These are phyloP conservation scores for Mareca strepera DNA, from an alignment of 2,797 vertebrate species.

Conservation along the genomic window DNA sequence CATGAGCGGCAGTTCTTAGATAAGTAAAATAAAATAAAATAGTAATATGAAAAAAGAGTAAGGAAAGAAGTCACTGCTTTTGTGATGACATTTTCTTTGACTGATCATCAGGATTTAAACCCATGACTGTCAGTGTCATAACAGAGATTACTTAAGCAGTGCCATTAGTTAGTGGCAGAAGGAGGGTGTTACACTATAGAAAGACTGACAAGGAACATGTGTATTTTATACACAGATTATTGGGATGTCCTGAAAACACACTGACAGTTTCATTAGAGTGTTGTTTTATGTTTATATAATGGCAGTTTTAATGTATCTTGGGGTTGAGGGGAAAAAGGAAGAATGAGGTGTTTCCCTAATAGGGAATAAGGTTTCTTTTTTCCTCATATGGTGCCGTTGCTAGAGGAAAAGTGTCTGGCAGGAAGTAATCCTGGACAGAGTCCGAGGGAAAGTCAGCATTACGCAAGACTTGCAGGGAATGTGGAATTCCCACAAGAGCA, in stretches of 20 bases:
- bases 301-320: background rate
- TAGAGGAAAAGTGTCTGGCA: background rate
- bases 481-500: background rate
- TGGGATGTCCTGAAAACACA: background rate
- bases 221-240: conserved; percentile 24
- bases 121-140: background rate
- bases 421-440: conserved; percentile 6
- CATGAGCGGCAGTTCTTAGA: background rate
- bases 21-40: conserved; percentile 37
- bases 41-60: background rate
- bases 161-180: background rate
- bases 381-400: background rate
- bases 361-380: background rate
- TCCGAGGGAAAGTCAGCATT: background rate
- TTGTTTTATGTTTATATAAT: background rate
- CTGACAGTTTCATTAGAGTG: background rate
- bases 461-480: background rate
- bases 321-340: background rate
- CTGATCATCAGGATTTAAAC: conserved; percentile 25
- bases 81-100: background rate
- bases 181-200: background rate
- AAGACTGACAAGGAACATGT: background rate
- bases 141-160: background rate
- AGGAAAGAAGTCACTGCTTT: background rate
- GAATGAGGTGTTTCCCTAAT: background rate